Evolutionary conservation across 53 echinoderm and acorn worm genomes (phyloP).

Genomic region (Holothuria leucospilota): DNA sequence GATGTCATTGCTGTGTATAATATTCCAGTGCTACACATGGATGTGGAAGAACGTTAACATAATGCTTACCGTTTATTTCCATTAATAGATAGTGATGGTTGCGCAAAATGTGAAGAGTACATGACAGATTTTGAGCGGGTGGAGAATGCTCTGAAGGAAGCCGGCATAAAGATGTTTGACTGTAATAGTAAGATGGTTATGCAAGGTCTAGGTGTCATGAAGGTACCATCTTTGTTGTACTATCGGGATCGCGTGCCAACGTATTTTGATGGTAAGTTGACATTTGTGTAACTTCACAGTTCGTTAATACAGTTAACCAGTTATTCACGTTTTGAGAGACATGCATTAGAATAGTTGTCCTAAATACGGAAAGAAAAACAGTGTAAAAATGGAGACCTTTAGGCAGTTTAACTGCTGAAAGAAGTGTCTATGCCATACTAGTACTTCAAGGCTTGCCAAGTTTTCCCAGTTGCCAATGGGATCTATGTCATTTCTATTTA

Average conservation of each 20-base stretch:
- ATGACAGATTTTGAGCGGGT: constrained; percentile 29
- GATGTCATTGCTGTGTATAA: no score
- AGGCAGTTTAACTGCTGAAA: no score
- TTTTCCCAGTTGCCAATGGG: no score
- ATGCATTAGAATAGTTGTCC: no score
- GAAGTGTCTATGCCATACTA: no score
- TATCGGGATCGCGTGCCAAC: constrained; percentile 67
- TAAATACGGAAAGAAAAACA: no score
- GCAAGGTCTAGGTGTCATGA: constrained; percentile 47
- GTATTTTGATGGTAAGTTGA: constrained; percentile 64
- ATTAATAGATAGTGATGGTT: constrained; percentile 29
- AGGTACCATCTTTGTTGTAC: constrained; percentile 63
- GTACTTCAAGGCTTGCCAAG: no score
- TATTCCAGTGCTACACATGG: no score
- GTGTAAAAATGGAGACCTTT: no score
- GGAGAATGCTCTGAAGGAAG: constrained; percentile 9
- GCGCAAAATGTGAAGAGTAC: constrained; percentile 32
- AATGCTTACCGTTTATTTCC: not conserved
- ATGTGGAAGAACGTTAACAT: no score
- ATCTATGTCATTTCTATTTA: no score
- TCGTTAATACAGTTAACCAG: not conserved
- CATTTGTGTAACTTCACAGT: not conserved
- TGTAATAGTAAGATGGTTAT: constrained; percentile 64
- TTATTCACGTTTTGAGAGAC: no score
- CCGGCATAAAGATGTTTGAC: constrained; percentile 38